Conservation (phyloP, 2,113 vertebrate species). For the Semicossyphus pulcher region DNA sequence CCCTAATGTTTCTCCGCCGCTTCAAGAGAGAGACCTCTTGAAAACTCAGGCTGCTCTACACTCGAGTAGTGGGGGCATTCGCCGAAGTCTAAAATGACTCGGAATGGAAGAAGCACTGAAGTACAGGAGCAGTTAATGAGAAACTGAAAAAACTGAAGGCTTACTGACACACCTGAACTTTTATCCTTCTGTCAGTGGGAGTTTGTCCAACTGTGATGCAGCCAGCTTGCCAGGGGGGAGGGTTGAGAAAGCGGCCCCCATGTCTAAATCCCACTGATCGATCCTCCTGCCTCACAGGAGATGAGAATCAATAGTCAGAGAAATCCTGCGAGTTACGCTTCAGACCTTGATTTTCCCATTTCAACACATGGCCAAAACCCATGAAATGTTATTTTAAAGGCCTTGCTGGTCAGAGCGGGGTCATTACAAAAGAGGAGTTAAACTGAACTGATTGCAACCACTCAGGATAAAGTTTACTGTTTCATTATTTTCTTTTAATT, state of each 20-base stretch:
- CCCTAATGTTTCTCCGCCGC: constrained; percentile 22
- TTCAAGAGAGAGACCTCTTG: constrained; percentile 45
- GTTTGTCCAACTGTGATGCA: constrained; percentile 44
- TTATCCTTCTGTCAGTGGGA: constrained; percentile 37
- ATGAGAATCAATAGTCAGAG: constrained; percentile 83
- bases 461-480: not conserved
- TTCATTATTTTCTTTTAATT: not conserved
- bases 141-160: constrained; percentile 1
- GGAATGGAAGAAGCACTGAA: constrained; percentile 13
- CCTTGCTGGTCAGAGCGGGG: constrained; percentile 16
- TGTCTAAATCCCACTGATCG: constrained; percentile 82
- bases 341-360: constrained; percentile 77
- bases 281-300: constrained; percentile 74
- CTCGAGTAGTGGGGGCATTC: constrained; percentile 6
- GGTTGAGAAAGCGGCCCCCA: constrained; percentile 62
- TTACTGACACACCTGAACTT: too few relatives aligned
- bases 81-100: constrained; percentile 19
- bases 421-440: constrained; percentile 1
- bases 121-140: constrained; percentile 14
- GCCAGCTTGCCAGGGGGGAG: constrained; percentile 44
- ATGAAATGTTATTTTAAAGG: constrained; percentile 79
- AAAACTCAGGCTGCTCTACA: constrained; percentile 36
- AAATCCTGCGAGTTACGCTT: constrained; percentile 78
- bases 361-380: constrained; percentile 74
- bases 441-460: not conserved